Base-by-base conservation (phyloP, 2,797 vertebrate species). In the Aplochiton taeniatus region DNA sequence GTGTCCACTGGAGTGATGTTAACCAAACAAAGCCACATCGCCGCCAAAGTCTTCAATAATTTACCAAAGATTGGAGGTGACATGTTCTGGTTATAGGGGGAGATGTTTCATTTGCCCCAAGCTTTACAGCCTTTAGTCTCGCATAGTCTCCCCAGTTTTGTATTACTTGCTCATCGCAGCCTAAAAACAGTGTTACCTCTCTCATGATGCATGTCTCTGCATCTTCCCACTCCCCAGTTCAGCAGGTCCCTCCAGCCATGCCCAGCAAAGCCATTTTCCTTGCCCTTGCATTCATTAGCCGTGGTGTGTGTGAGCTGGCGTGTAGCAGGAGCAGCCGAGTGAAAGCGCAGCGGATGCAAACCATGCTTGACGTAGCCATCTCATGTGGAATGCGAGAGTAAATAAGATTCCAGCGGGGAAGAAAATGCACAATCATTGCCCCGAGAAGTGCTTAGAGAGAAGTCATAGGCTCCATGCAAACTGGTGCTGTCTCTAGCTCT, bases 331-430 rank as follows among this genome's bases (percentile, higher is more conserved):
- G 82, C 83, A 87, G 70, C 77, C 73, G 69, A 84, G 80, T 77
- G 81, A 83, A 81, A 88, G 85, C 69, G 74, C 79, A 76, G 65
- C 55, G 58, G 80, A 91, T 54, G 68, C 81, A 84, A 90, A 90
- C 80, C 76, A 83, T 86, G 88, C 84, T 89, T 88, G 86, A 89
- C 74, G 58, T 78, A 74, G 75, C 75, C 78, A 87, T 89, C 83
- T 91, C 90, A 83, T 88, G 85, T 88, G 86, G 83, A 91, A 88
- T 79, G 72, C 66, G 20, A 73, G 76, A 87, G 81, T 88, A 85
- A 88, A 89, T 89, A 85, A 75, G 78, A 83, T 83, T 86, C 82
- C 76, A 76, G 73, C 76, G 74, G 76, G 77, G 79, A 82, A 74
- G 76, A 82, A 89, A 87, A 88, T 78, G 79, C 78, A 78, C 79